Evolutionary conservation across 2,797 vertebrate genomes (phyloP), one percentile per base, ranked within the genome.

Genomic region (Apogon hyalosoma): DNA sequence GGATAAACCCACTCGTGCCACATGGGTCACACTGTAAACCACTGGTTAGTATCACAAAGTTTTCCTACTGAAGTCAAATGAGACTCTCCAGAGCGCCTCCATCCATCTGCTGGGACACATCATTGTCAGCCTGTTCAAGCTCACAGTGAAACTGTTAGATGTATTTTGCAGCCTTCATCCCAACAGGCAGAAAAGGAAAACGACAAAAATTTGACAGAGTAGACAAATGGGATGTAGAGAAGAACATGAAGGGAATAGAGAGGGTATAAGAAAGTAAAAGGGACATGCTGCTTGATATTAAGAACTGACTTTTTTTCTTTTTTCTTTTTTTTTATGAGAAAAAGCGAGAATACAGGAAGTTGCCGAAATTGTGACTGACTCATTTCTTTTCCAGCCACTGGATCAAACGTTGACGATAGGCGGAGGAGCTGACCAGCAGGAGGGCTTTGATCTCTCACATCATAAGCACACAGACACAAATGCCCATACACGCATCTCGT

Each of bases 381-480:
- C 2, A 2, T 48, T 57, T 75, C 15, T 49, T 73, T 70, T 15
- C 10, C 24, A 73, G 46, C 46, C 54, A 18, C 41, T 38, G 77
- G 53, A 83, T 85, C 69, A 82, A 77, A 80, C 13, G 43, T 42
- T 12, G 11, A 51, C 39, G 60, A 45, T 53, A 59, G 73, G 54
- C 18, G 5, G 51, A 76, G 70, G 77, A 70, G 74, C 53, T 56
- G 66, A 69, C 53, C 80, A 54, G 72, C 63, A 43, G 77, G 73
- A 38, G 49, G 67, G 51, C 79, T 85, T 65, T 82, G 84, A 82
- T 81, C 78, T 61, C 59, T 60, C 67, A 66, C 73, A 74, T 75
- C 59, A 73, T 15, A 73, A 24, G 46, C 49, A 61, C 46, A 61
- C 48, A 76, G 36, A 66, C 57, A 50, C 60, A 51, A 46, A 64